Base-by-base conservation (phyloP, 2,888 invertebrate species). In the Melanophora roralis region DNA sequence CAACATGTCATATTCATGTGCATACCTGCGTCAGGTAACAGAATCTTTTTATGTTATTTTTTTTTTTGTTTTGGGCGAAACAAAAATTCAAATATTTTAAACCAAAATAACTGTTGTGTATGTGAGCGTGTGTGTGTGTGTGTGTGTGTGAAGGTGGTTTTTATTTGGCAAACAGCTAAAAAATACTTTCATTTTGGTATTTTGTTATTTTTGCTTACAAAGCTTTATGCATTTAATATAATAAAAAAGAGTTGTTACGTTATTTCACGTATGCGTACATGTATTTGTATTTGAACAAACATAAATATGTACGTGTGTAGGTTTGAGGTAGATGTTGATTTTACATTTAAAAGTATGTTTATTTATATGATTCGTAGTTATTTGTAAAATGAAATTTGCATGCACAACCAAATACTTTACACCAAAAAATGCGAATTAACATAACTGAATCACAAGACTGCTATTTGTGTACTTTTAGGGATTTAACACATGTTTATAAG, bases 301-400 rank as follows among this genome's bases (percentile, higher is more conserved):
- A 11, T 32, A 27, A 5, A 21, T 21, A 40, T 32, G 6, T n/a
- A 14, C 38, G 36, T 23, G 11, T 34, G 47, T 47, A 9, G 7
- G 67, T 11, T 27, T 5, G 27, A 27, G 6, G 27, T 27, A 27
- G 6, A 27, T 5, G 27, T 5, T 27, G 6, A 27, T 5, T 27
- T 27, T 27, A 5, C 6, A 27, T 27, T n/a, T 47, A 11, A 8
- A 23, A 47, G n/a, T 23, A 2, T 47, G 14, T 32, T 8, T 53
- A 19, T 16, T 36, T 65, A 53, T 65, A 65, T 65, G 65, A 65
- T 38, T 40, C 23, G 23, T 19, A 67, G 55, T 14, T 67, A 67
- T 67, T 53, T 67, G 53, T 43, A 67, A 55, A 67, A 67, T 43
- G 19, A 55, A 55, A 55, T 45, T 67, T 67, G 53, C 43, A 67